Conservation (phyloP, 2,888 invertebrate species). For the Strigamia transsilvanica region DNA sequence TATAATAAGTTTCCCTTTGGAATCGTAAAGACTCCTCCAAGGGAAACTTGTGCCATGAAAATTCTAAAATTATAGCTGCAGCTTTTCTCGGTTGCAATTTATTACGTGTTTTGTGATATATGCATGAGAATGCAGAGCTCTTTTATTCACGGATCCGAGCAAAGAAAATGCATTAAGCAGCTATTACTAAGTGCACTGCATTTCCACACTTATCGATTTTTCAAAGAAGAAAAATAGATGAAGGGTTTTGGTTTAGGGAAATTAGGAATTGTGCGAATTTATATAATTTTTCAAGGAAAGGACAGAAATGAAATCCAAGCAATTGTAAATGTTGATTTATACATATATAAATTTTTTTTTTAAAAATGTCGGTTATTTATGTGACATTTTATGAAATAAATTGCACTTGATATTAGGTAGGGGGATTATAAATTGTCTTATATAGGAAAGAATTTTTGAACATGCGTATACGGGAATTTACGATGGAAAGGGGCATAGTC, state of each 20-base stretch:
- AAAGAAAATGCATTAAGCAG: slow-evolving; percentile 30
- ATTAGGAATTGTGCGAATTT: background rate
- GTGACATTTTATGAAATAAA: background rate
- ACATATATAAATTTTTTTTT: background rate
- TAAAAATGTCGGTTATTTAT: background rate
- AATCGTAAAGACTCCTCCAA: background rate
- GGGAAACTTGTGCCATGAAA: slow-evolving; percentile 14
- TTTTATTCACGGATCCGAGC: slow-evolving; percentile 26
- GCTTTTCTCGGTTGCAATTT: slow-evolving; percentile 30
- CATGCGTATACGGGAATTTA: background rate
- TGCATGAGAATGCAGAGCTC: slow-evolving; percentile 26
- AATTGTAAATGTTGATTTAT: too few species aligned
- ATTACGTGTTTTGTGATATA: slow-evolving; percentile 26
- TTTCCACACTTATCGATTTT: background rate
- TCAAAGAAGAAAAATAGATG: background rate
- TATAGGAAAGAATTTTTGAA: background rate
- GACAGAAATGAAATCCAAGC: background rate
- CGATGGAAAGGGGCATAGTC: slow-evolving; percentile 3
- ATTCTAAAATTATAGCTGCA: slow-evolving; percentile 16
- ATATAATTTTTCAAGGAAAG: background rate
- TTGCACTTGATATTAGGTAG: background rate
- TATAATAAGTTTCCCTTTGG: slow-evolving; percentile 21
- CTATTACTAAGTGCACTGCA: background rate
- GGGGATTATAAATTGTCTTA: background rate
- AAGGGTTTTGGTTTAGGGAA: background rate